Base-by-base conservation (phyloP, 2,888 invertebrate species). In the Hypsopygia costalis region DNA sequence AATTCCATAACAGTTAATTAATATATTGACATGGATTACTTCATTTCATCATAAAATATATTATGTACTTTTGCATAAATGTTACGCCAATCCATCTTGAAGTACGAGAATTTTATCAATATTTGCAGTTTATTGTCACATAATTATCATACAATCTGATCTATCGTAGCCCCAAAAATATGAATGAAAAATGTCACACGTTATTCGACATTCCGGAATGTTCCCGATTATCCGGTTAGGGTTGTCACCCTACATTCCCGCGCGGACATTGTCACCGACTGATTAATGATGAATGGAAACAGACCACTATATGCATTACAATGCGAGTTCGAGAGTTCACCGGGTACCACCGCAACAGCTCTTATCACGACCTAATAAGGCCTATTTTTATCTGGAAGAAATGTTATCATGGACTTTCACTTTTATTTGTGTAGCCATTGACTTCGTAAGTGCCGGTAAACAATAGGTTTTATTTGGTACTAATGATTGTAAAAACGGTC, bases 201-300 rank as follows among this genome's bases (percentile, higher is more conserved):
- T n/a, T n/a, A n/a, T n/a, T n/a, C n/a, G n/a, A 16, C 4, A 16
- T 16, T 16, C 16, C 16, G 16, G 16, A 16, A 16, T 16, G 16
- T 16, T 16, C 16, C 16, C 16, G 4, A 16, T 2, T 16, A 4
- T 16, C 7, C 25, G n/a, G 6, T 34, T 28, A 7, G n/a, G 25
- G 43, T 41, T 37, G 49, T 50, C 44, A 45, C 46, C 46, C 43
- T 43, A 41, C 39, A 27, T 35, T 11, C 7, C 12, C 22, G 12
- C 41, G 30, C 8, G 21, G 30, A 36, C 36, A 36, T 33, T 31
- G 49, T 57, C 48, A 46, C 50, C 41, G 40, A 40, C 49, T 43
- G 47, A 55, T 45, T 57, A 55, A 40, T 49, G 45, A 51, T 56
- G 51, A 58, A 61, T 61, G 55, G 44, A 52, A 49, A 51, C 47